Percentiles rank a stretch among this genome's conserved stretches.
Evolutionary conservation across 2,888 invertebrate species (phyloP).

Genomic region (Caenorhabditis auriculariae): DNA sequence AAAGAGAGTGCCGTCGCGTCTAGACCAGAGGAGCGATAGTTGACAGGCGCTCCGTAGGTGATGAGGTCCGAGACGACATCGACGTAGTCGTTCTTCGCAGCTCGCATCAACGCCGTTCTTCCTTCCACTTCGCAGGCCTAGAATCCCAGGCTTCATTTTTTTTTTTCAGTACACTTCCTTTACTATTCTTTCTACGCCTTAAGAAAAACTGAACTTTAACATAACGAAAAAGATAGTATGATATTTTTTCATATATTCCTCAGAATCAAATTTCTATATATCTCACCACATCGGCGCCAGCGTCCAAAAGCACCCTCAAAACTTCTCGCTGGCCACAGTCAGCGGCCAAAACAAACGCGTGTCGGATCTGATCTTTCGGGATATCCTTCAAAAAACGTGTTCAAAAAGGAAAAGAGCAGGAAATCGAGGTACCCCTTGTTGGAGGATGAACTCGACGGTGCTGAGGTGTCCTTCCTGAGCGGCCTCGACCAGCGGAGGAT

Average conservation of each 20-base stretch:
- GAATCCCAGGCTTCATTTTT: slow-evolving; percentile 13
- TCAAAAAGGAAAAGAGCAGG: not conserved
- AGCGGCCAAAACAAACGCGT: slow-evolving; percentile 93
- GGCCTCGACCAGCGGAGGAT: slow-evolving; percentile 97
- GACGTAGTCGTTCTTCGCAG: slow-evolving; percentile 90
- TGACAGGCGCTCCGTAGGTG: slow-evolving; percentile 76
- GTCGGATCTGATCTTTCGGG: slow-evolving; percentile 64
- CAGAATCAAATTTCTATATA: not conserved
- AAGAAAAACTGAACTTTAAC: not conserved
- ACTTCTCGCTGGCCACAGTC: slow-evolving; percentile 98
- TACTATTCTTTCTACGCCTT: not conserved
- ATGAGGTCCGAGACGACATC: slow-evolving; percentile 95
- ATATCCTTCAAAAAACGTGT: not conserved
- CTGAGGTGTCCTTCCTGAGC: slow-evolving; percentile 95
- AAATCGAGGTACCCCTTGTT: slow-evolving; percentile 14
- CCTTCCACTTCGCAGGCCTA: slow-evolving; percentile 82
- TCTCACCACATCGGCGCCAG: slow-evolving; percentile 80
- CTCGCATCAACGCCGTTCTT: slow-evolving; percentile 96
- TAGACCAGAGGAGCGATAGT: not conserved
- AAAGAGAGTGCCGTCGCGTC: slow-evolving; percentile 95
- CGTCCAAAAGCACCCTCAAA: slow-evolving; percentile 84
- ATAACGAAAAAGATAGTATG: not conserved
- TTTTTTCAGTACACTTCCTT: slow-evolving; percentile 10
- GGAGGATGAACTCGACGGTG: slow-evolving; percentile 72
- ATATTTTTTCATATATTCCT: not conserved